These are phyloP conservation scores for Tetranychus urticae DNA, from an alignment of 1,140 invertebrate species.

Conservation along the genomic window DNA sequence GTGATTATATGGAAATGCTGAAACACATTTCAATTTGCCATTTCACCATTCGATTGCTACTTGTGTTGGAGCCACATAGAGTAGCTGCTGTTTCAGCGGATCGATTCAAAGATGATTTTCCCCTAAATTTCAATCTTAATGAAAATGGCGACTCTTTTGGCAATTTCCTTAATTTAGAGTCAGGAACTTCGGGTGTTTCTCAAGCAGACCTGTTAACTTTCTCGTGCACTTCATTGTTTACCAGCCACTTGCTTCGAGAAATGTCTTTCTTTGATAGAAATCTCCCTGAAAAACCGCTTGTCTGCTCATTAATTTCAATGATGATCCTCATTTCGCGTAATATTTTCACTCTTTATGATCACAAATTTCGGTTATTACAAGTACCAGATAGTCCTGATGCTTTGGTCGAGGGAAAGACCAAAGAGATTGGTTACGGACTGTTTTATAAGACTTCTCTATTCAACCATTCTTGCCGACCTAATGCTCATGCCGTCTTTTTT, in stretches of 20 bases:
- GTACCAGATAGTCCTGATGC: neutral
- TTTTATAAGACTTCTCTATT: neutral
- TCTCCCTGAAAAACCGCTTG: neutral
- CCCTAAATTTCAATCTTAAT: neutral
- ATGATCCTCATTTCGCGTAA: neutral
- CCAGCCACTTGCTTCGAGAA: neutral
- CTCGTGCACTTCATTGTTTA: neutral
- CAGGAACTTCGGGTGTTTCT: neutral
- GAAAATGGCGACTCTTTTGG: neutral
- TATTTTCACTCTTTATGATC: neutral
- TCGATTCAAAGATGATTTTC: neutral
- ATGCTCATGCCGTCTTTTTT: neutral
- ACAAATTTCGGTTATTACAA: neutral
- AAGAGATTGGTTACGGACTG: neutral
- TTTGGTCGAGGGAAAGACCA: neutral
- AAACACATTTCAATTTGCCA: neutral
- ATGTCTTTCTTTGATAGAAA: neutral
- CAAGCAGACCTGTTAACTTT: neutral
- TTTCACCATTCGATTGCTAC: neutral
- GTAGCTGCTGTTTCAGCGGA: neutral
- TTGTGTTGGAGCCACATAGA: neutral
- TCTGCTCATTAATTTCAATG: neutral
- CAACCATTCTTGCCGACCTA: neutral
- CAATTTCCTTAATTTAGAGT: neutral
- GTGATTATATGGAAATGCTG: neutral